A percentile compares a stretch with the other conserved stretches of the same genome.
Evolutionary conservation across 2,113 vertebrate genomes (phyloP).

Genomic region (Gobio gobio): DNA sequence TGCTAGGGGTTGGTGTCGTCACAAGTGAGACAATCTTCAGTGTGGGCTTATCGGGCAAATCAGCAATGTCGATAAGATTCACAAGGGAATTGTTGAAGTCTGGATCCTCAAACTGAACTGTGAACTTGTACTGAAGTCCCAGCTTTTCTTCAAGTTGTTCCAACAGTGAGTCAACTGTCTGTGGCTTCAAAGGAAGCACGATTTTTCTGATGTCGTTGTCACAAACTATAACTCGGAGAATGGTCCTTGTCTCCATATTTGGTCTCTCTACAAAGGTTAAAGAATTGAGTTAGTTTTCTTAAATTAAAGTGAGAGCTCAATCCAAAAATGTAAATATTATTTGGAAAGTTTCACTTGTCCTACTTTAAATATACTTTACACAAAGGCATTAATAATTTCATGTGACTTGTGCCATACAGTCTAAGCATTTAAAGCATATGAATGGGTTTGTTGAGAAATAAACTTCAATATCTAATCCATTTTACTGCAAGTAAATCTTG

Average conservation of each 20-base stretch:
- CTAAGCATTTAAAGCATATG: too few relatives aligned
- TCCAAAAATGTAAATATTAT: too few relatives aligned
- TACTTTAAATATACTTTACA: too few relatives aligned
- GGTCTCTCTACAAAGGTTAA: not conserved
- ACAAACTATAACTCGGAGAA: not conserved
- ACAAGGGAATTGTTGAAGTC: not conserved
- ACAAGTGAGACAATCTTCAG: not conserved
- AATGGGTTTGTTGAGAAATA: too few relatives aligned
- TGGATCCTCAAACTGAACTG: not conserved
- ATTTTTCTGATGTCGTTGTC: slow-evolving; percentile 10
- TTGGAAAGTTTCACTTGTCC: too few relatives aligned
- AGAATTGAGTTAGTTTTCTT: too few relatives aligned
- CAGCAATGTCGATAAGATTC: not conserved
- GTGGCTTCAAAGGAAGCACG: not conserved
- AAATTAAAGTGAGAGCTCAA: too few relatives aligned
- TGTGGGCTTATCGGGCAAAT: not conserved
- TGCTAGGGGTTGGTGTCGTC: not conserved
- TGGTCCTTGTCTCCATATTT: not conserved
- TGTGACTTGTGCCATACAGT: too few relatives aligned
- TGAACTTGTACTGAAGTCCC: not conserved
- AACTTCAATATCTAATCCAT: too few relatives aligned
- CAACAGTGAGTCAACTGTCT: not conserved
- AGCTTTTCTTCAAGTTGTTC: not conserved
- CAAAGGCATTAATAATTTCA: too few relatives aligned
- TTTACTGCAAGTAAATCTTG: too few relatives aligned